Evolutionary conservation across 53 echinoderm and acorn worm species (phyloP), one percentile per base, ranked within the genome.

Genomic region (Zoroaster sp.): DNA sequence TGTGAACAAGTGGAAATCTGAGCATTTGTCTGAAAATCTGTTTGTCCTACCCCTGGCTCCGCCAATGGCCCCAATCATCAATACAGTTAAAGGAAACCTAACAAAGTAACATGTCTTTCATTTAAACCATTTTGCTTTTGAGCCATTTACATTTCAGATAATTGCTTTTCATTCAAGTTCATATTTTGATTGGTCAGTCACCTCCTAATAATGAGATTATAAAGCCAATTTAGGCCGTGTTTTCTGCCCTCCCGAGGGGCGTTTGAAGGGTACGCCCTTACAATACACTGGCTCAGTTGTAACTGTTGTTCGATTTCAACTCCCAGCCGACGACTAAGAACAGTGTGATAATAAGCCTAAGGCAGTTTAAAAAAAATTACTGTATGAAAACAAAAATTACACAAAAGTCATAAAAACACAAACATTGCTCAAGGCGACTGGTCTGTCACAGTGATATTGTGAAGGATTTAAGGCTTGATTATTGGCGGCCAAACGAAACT

Each of bases 311-410:
- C 28, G 63, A 25, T 9, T 28, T 59, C 63, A 59, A 28, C 63
- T 28, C 21, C 28, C 1, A 59, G 10, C 47, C 47, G 11, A 47
- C 11, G 47, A 47, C 47, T 9, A 28, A 59, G 21, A 7, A 59
- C 63, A 59, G 8, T 59, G 63, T 28, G 63, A 9, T 59, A 21
- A 28, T 8, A 28, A 59, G 21, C 63, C 63, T 21, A 59, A 25
- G 11, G 63, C 63, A 59, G 28, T 44, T 7, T 35, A 37, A 71
- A 68, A 70, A 85, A 69, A 85, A 85, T 85, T 85, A 85, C 85
- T 51, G 85, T 70, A 85, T 85, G 69, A 85, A 69, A 31, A 85
- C 71, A 41, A 44, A 70, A 85, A 85, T 85, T 85, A 85, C 85
- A 46, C 35, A 28, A 69, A 49, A 47, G 85, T 54, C 69, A 35